phyloP scores from a whole-genome alignment of 2,113 vertebrate genomes.

The Lanius collurio region DNA sequence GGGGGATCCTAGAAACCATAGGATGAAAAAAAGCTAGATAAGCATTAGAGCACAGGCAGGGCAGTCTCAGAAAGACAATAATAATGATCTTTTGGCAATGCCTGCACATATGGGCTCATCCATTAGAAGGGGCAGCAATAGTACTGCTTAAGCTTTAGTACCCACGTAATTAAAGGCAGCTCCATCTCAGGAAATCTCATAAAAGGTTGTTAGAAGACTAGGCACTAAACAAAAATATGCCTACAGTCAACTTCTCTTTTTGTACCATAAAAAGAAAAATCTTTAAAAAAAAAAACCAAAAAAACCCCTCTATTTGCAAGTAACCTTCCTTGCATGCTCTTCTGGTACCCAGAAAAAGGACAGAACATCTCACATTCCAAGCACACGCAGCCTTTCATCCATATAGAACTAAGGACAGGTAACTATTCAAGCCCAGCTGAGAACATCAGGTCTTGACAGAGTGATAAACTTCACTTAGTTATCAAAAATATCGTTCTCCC shows the following conservation, averaged over 20 bases:
- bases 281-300: background rate
- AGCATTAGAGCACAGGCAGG: background rate
- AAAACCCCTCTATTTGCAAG: background rate
- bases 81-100: background rate
- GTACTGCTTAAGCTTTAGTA: background rate
- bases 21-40: background rate
- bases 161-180: background rate
- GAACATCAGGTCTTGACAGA: background rate
- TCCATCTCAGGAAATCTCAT: background rate
- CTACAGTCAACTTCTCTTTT: background rate
- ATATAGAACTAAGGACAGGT: background rate
- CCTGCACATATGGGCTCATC: background rate
- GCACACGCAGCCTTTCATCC: background rate
- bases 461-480: background rate
- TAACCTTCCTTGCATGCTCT: background rate
- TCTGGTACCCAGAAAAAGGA: background rate
- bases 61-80: background rate
- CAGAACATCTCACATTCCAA: background rate
- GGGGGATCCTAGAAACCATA: background rate
- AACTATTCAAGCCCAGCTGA: background rate
- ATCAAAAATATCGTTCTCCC: background rate
- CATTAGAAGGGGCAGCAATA: background rate
- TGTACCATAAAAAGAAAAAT: background rate
- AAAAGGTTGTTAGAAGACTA: background rate
- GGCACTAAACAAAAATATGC: background rate